Base-by-base conservation (phyloP, 2,797 vertebrate genomes). In the Crypturellus tataupa region DNA sequence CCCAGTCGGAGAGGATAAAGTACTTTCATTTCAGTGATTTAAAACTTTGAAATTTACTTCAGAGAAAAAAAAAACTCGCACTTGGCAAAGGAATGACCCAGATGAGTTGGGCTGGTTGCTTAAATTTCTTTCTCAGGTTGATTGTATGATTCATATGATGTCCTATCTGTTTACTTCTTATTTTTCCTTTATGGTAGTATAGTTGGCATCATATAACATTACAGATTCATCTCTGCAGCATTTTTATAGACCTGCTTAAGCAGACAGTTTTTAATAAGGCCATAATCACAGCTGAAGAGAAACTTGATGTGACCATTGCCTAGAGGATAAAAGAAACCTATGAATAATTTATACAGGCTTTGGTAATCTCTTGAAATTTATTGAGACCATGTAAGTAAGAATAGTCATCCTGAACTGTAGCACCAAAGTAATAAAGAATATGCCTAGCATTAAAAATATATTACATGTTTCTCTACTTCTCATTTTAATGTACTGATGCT, bases 111-210 rank as follows among this genome's bases (percentile, higher is more conserved):
- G 8, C 18, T 46, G 25, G 63, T 73, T 79, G 71, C 44, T 80
- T 71, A 10, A 24, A 75, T 24, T 64, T 13, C 6, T 81, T 89
- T 92, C 56, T 96, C 25, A 86, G 89, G n/a, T 6, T 33, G 69
- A 92, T 75, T 95, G 39, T 87, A 44, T 76, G 72, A 72, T 84
- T 87, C 4, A 0, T 90, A 42, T 84, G 78, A 55, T 46, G 65
- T 71, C 91, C 47, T 29, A 53, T 76, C 59, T 72, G 70, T 85
- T 87, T 85, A 21, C 53, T 83, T 85, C 64, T 95, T 94, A 96
- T 78, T 85, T 60, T 62, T 85, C 72, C 71, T 93, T 93, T 95
- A 92, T 95, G 89, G 47, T 94, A 95, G 94, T 85, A 17, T 80
- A 90, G 14, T 68, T 80, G 65, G 24, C 83, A 59, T 49, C 39